Conservation (phyloP, 2,888 invertebrate genomes). For the Portevinia maculata region DNA sequence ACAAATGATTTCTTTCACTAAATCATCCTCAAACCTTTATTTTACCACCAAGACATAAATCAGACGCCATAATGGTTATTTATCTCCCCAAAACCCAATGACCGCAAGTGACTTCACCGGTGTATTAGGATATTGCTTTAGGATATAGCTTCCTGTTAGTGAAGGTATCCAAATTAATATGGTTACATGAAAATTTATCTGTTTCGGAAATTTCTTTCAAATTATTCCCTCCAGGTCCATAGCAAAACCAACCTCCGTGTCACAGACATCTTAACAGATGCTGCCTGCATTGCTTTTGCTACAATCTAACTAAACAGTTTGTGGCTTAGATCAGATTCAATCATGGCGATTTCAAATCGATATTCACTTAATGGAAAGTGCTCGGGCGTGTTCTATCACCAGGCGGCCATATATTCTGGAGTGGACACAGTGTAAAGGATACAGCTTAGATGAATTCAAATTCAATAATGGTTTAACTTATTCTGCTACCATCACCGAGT, state of each 20-base stretch:
- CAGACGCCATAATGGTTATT: background rate
- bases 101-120: constrained; percentile 7
- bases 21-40: constrained; percentile 24
- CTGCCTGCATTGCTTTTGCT: constrained; percentile 4
- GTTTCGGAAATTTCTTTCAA: constrained; percentile 56
- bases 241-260: background rate
- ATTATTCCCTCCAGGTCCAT: constrained; percentile 44
- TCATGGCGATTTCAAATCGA: constrained; percentile 62
- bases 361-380: constrained; percentile 54
- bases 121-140: constrained; percentile 29
- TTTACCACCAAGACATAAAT: constrained; percentile 14
- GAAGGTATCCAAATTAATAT: constrained; percentile 46
- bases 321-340: constrained; percentile 45
- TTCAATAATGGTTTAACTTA: constrained; percentile 51
- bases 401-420: constrained; percentile 12
- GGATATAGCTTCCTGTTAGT: constrained; percentile 34
- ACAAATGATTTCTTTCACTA: background rate
- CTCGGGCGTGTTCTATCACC: constrained; percentile 17
- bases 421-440: constrained; percentile 36
- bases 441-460: constrained; percentile 53
- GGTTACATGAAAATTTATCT: constrained; percentile 42
- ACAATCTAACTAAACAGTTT: constrained; percentile 16
- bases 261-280: constrained; percentile 2
- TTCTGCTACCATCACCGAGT: constrained; percentile 20
- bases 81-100: background rate